Base-by-base conservation (phyloP, 92 coral and sea anemone genomes). In the Actinernus sp. region DNA sequence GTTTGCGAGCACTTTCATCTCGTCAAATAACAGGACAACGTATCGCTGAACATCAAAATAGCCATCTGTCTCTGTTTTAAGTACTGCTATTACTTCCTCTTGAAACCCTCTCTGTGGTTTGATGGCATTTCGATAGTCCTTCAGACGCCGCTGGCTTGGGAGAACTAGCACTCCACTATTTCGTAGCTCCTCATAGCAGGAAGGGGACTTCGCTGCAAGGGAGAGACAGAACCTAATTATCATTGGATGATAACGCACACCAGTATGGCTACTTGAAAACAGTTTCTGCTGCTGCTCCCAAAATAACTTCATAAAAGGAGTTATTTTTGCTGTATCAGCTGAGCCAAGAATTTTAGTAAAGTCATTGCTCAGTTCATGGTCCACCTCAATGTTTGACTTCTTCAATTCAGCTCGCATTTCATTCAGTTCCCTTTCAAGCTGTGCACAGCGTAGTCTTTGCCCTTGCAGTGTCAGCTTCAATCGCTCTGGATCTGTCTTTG, bases 261-360 rank as follows among this genome's bases (percentile, higher is more conserved):
- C 90, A 11, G 53, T 59, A 13, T 39, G 34, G 34, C 62, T 76
- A 18, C 57, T 40, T 30, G 78, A 65, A 47, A 65, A 56, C 47
- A 82, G 56, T 27, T 58, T 74, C 49, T 82, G 58, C 61, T 75
- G 89, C 65, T 82, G 49, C 34, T 82, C 56, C 89, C 89, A 82
- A 55, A 75, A 82, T 4, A 74, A 51, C 27, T 54, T 83, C 73
- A 76, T 61, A 61, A 83, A 83, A 3, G 79, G 74, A 33, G 90
- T 83, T 19, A 76, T 39, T 29, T 76, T 55, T 18, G 44, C 16
- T n/a, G n/a, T n/a, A n/a, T 36, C 70, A 52, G 77, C 76, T 2
- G 47, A 3, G 31, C 48, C 63, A 13, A 71, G 37, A 16, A 79
- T 63, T 17, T 56, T 47, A 16, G 44, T 18, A 4, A 85, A 59